These are phyloP conservation scores for Dicyrtoma fusca DNA, from an alignment of 2,888 invertebrate species.

Conservation along the genomic window DNA sequence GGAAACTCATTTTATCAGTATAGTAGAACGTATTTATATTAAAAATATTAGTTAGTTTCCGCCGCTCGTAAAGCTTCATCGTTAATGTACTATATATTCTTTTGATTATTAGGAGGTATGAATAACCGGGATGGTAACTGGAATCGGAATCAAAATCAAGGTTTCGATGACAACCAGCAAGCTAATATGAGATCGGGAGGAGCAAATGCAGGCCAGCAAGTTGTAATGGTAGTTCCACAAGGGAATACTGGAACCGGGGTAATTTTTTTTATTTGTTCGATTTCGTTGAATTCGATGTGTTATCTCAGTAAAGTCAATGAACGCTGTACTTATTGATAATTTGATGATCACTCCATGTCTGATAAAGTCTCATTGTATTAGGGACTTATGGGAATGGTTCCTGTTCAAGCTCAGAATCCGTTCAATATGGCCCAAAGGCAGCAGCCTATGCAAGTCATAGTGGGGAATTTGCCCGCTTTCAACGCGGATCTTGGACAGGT, in stretches of 20 bases:
- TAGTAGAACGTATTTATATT: not conserved
- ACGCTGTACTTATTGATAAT: too few species aligned
- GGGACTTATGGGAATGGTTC: slow-evolving; percentile 52
- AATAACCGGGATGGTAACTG: not conserved
- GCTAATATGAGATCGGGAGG: not conserved
- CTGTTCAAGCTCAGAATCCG: slow-evolving; percentile 43
- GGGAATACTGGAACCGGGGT: slow-evolving; percentile 31
- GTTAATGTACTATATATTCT: not conserved
- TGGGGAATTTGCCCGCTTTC: slow-evolving; percentile 49
- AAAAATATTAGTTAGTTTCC: not conserved
- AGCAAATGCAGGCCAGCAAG: slow-evolving; percentile 7
- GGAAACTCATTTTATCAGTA: too few species aligned
- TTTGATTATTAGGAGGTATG: not conserved
- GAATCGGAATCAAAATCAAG: not conserved
- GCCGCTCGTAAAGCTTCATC: too few species aligned
- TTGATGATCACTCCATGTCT: not conserved
- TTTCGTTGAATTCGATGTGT: too few species aligned
- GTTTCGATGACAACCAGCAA: not conserved
- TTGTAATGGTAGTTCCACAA: slow-evolving; percentile 33
- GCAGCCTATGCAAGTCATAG: slow-evolving; percentile 46
- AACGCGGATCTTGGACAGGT: slow-evolving; percentile 50
- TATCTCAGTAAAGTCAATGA: too few species aligned
- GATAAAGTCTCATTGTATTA: slow-evolving; percentile 15
- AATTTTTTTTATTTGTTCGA: slow-evolving; percentile 26
- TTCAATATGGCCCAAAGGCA: slow-evolving; percentile 44